Base-by-base conservation (phyloP, 2,113 vertebrate genomes). In the Speoplatyrhinus poulsoni region DNA sequence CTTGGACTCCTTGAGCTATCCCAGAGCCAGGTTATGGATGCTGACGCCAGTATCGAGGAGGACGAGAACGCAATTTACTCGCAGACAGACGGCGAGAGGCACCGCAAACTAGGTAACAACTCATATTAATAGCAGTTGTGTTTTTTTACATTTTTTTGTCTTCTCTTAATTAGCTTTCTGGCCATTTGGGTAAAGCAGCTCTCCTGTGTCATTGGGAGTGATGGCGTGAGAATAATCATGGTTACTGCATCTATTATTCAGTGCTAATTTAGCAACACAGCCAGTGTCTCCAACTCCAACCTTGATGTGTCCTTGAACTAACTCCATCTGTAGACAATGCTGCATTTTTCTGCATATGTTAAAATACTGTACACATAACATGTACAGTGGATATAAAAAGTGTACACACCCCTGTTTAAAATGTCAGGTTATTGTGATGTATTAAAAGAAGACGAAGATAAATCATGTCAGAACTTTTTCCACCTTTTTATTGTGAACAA, bases 1-100 rank as follows among this genome's bases (percentile, higher is more conserved):
- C 94, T 98, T 65, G 95, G 92, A 50, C 89, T 92, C 49, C 86
- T 98, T 6, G 95, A 94, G 87, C 93, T 99, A 3, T 98, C 96
- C 0, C 94, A 98, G 89, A 97, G 93, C 85, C 95, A 99, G 85
- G 93, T 95, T 78, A 67, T 94, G 9, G 86, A 89, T n/a, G 88
- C 81, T 12, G 88, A 89, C 16, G 67, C 72, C 63, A 80, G 75
- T 57, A 77, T 64, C 71, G 66, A 65, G 50, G 77, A 76, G 3
- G 61, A 62, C 16, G 50, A 61, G 11, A 68, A 53, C 0, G 47
- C 68, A 57, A 0, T 53, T 1, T 15, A 4, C 9, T 32, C 36
- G 26, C 80, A 70, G 50, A 57, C 79, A 33, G 82, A 84, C 6
- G 53, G 54, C 7, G 54, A 82, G 73, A 85, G 54, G 62, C 19